Base-by-base conservation (phyloP, 2,797 vertebrate genomes). In the Xiphophorus birchmanni region DNA sequence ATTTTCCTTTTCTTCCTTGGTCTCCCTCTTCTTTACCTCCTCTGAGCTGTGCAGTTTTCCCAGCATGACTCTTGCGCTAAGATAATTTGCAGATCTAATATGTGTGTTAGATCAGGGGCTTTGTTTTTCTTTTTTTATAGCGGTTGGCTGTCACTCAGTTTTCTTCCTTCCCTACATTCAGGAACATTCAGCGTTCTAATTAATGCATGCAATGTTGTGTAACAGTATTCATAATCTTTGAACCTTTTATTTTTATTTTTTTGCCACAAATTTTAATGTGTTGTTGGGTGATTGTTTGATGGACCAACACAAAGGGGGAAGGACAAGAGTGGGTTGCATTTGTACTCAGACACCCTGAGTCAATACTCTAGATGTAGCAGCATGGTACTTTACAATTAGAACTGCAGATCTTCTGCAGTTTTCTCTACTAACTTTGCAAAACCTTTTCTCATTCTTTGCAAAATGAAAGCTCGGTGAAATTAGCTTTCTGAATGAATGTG, bases 11-110 rank as follows among this genome's bases (percentile, higher is more conserved):
- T 71, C 47, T 47, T 11, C 17, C 52, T 35, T 17, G 67, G 48
- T 80, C 74, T 83, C 35, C 45, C 23, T 23, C 11, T 23, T 74
- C 63, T 75, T 74, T 42, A 42, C 12, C 47, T 47, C 81, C 76
- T 67, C 35, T 78, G 79, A 85, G 54, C 78, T 72, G 77, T 45
- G n/a, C 58, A 48, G 35, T 75, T 79, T 76, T 17, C 84, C 73
- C 90, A 81, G 84, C 76, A 50, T 32, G 77, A 71, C 56, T 77
- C 23, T 52, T 44, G 83, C 83, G 72, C 69, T 79, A 58, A 84
- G 81, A 81, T 90, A 74, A 89, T 93, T 91, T 90, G 65, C 83
- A 73, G 84, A 78, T 89, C 84, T 89, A 79, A 89, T 79, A 77
- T 74, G 65, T 48, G 35, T 83, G 74, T 88, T 82, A 83, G 82